Evolutionary conservation across 2,888 invertebrate genomes (phyloP), one percentile per base, ranked within the genome.

Genomic region (Drosophila hawaiiensis): DNA sequence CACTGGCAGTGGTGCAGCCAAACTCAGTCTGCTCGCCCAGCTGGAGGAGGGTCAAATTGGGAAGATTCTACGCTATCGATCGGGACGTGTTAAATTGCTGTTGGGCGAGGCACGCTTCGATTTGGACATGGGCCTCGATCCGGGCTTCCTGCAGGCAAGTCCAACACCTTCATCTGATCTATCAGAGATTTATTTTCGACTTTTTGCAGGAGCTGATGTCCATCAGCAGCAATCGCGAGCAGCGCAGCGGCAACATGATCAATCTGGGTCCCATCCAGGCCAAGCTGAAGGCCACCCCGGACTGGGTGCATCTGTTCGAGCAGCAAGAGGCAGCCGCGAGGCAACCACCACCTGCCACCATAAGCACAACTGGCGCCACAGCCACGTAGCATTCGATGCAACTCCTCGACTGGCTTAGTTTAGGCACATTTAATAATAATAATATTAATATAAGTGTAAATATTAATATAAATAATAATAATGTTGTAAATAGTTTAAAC

Each of bases 21-120:
- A 78, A 56, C 58, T 39, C 0, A 89, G 90, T 56, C 76, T 90
- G 0, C 64, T 91, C 6, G 84, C 91, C 6, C 88, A 91, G 54
- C 78, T 95, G 79, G 94, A 94, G 73, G 95, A 95, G 76, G 95
- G 95, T 1, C 94, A 94, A 76, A 94, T 95, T 39, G 95, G 95
- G 0, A 95, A 94, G 80, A 91, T 95, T 72, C 86, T 94, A 43
- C 94, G 95, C 22, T 95, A 95, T 82, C 94, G 94, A 50, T 95
- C 95, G 0, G 95, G 95, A 0, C 94, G 94, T 69, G 94, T 95
- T 54, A 94, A 94, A 58, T 91, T 95, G 10, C 82, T 93, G 14
- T 93, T 95, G 0, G 95, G 95, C 0, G 94, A 95, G 68, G 94
- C 95, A 0, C 89, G 93, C 28, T 95, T 95, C 78, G 95, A 95